A percentile compares a stretch with the other conserved stretches of the same genome.
phyloP scores from a whole-genome alignment of 2,797 vertebrate genomes.

The Enteromius paludinosus region DNA sequence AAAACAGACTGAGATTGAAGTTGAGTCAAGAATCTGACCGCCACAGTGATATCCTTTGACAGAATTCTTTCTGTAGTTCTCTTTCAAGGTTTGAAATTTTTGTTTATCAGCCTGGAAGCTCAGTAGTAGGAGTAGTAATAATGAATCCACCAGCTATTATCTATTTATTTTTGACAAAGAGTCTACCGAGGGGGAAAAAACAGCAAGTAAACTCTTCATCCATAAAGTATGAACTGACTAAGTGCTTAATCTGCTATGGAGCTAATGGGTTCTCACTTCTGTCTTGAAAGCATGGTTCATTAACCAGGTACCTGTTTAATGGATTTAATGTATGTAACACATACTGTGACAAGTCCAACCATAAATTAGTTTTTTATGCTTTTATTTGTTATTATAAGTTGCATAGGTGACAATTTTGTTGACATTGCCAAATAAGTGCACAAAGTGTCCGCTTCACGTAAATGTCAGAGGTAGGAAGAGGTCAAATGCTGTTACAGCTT shows the following conservation, averaged over 20 bases:
- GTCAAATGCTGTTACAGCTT: background rate
- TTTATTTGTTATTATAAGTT: background rate
- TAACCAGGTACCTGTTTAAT: slow-evolving; percentile 57
- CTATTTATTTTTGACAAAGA: background rate
- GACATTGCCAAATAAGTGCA: background rate
- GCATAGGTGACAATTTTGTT: background rate
- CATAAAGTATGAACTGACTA: slow-evolving; percentile 37
- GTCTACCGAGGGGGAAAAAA: background rate
- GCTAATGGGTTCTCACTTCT: slow-evolving; percentile 44
- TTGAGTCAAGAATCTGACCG: slow-evolving; percentile 50
- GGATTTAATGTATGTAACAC: slow-evolving; percentile 23
- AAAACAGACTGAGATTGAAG: slow-evolving; percentile 55
- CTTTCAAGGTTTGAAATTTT: too few species aligned
- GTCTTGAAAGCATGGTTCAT: slow-evolving; percentile 38
- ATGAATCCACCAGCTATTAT: too few species aligned
- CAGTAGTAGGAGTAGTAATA: too few species aligned
- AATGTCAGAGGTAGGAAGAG: background rate
- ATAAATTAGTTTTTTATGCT: background rate
- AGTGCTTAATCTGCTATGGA: slow-evolving; percentile 28
- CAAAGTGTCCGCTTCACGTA: background rate
- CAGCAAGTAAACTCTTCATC: background rate
- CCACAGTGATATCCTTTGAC: background rate
- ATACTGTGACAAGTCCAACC: background rate
- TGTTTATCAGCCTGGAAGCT: background rate
- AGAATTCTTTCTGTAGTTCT: background rate